Conservation (phyloP, 2,888 invertebrate species). For the Cyrtodaria siliqua region DNA sequence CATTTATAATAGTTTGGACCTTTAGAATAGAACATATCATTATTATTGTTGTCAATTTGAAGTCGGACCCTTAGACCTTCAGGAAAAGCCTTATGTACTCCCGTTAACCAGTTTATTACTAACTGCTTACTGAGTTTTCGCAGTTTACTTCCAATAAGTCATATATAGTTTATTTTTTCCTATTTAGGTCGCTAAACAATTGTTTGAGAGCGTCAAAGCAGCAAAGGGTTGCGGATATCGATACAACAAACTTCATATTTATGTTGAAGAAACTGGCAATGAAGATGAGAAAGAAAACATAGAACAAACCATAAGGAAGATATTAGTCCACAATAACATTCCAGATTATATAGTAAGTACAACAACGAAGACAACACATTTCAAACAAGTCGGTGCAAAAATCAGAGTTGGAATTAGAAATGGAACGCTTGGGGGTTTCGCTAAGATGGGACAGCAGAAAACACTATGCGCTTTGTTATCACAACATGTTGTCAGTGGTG, state of each 20-base stretch:
- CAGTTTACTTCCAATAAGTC: too few relatives aligned
- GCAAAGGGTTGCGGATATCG: conserved; percentile 4
- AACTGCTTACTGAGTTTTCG: too few relatives aligned
- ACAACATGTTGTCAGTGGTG: conserved; percentile 10
- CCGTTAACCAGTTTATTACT: too few relatives aligned
- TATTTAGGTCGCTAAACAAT: conserved; percentile 1
- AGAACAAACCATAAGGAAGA: neutral
- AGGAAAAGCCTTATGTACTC: too few relatives aligned
- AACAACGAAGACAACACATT: conserved; percentile 9
- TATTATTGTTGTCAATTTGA: too few relatives aligned
- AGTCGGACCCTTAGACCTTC: too few relatives aligned
- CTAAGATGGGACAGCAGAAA: neutral
- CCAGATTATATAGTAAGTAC: conserved; percentile 4
- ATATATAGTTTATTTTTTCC: neutral
- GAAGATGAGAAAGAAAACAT: conserved; percentile 1
- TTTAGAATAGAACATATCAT: too few relatives aligned
- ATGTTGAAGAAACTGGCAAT: neutral
- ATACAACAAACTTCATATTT: conserved; percentile 12
- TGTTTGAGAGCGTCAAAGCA: neutral
- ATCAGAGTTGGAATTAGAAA: neutral
- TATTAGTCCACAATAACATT: conserved; percentile 1
- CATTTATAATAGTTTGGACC: too few relatives aligned
- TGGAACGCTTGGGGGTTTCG: conserved; percentile 17
- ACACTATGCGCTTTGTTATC: conserved; percentile 13
- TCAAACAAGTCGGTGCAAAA: conserved; percentile 7